These are phyloP conservation scores for Jaculus jaculus DNA, from an alignment of 2,113 vertebrate species.

Conservation along the genomic window DNA sequence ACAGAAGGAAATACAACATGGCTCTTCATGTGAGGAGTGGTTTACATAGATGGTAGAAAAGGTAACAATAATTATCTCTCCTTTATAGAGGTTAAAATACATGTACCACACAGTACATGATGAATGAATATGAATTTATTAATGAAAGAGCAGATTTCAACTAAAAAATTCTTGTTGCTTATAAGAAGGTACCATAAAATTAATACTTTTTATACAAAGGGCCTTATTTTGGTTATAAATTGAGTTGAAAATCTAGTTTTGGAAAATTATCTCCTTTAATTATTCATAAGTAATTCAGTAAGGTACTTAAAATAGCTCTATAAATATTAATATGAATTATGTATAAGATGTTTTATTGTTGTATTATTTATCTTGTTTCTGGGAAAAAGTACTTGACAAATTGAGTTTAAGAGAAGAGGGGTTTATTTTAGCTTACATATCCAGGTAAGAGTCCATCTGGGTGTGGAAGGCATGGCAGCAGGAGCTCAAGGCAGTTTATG, in stretches of 20 bases:
- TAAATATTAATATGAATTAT: slow-evolving; percentile 11
- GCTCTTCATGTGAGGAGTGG: neutral
- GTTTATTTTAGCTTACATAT: no score
- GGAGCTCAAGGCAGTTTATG: no score
- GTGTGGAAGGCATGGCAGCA: no score
- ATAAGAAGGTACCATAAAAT: neutral
- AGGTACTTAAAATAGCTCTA: neutral
- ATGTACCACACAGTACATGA: neutral
- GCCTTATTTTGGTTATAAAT: neutral
- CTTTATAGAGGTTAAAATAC: rapidly evolving
- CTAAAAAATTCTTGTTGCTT: neutral
- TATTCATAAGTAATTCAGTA: neutral
- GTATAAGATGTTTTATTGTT: neutral
- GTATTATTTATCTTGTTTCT: no score
- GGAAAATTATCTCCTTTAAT: neutral
- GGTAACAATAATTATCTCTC: neutral
- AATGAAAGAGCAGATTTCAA: neutral
- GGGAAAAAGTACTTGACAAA: no score
- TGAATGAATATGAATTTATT: neutral
- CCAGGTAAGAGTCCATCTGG: no score
- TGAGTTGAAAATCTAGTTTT: slow-evolving; percentile 32
- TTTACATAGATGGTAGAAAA: neutral
- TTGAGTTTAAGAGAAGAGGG: no score
- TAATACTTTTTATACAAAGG: neutral
- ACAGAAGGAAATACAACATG: neutral